Percentiles rank a stretch among this genome's conserved stretches.
Conservation (phyloP, 2,888 invertebrate species). For the Ennomos quercinarius region DNA sequence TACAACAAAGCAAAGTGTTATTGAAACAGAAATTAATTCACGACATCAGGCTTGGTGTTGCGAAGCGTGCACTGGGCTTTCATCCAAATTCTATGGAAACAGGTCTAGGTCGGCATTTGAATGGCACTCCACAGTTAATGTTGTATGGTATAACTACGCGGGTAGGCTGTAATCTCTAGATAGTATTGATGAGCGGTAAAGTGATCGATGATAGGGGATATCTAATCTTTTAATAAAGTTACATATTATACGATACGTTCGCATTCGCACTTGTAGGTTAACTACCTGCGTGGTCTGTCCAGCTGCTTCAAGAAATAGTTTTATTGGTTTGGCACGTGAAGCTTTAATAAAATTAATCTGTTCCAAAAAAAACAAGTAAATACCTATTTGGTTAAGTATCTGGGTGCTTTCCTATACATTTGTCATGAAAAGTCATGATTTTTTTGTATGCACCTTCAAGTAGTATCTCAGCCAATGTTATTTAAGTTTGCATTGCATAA, state of each 20-base stretch:
- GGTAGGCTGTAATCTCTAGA: slow-evolving; percentile 23
- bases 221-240: slow-evolving; percentile 49
- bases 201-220: slow-evolving; percentile 43
- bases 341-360: no score
- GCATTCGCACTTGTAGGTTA: slow-evolving; percentile 9
- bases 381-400: neutral
- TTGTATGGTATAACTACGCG: slow-evolving; percentile 24
- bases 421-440: no score
- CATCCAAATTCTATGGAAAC: slow-evolving; percentile 68
- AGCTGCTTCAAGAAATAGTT: neutral
- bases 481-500: no score
- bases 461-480: no score
- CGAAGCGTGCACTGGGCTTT: slow-evolving; percentile 63
- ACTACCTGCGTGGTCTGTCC: neutral
- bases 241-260: neutral
- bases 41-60: slow-evolving; percentile 57
- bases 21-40: slow-evolving; percentile 48
- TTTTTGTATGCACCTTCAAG: no score
- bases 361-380: no score
- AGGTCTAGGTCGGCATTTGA: slow-evolving; percentile 69
- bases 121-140: slow-evolving; percentile 35
- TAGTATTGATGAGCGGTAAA: slow-evolving; percentile 36
- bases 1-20: slow-evolving; percentile 42
- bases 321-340: neutral
- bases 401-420: neutral